Evolutionary conservation across 2,797 vertebrate genomes (phyloP), one percentile per base, ranked within the genome.

Genomic region (Emys orbicularis): DNA sequence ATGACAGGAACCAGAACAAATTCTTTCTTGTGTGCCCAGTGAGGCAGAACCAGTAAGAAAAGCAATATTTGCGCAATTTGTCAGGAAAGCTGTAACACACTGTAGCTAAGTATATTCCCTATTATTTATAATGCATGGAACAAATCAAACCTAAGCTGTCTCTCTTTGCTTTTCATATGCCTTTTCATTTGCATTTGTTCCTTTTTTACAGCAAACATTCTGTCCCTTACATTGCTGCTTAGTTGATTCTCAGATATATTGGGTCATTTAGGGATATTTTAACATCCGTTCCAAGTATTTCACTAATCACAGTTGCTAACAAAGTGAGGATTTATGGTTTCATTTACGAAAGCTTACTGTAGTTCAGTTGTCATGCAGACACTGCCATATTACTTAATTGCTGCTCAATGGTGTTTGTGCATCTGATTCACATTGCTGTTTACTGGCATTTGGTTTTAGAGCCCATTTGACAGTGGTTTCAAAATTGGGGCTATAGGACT

Each of bases 71-170:
- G 76, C 86, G 61, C 18, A 1, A 2, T 81, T 89, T 1, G 1
- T 53, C 52, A 34, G 80, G 77, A 84, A 92, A 92, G 13, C 91
- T 52, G 88, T 10, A 92, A 81, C 86, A 34, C 3, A 12, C 18
- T 0, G 50, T 50, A 87, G 76, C 91, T 54, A 52, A 83, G 84
- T 13, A 65, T 12, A 21, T 59, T 4, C 27, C 13, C 0, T 12
- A 16, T 74, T 7, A 53, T 34, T 90, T 83, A 1, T 15, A 5
- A 92, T 76, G 68, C 84, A n/a, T 47, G 50, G 93, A 84, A 57
- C 15, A 1, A 12, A 54, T 1, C 0, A 0, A 29, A 87, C 89
- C 59, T 0, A 0, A 0, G 1, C 59, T 76, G 44, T 21, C 41
- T 34, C 3, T 16, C 52, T 21, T 47, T 4, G 0, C 74, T 56